Evolutionary conservation across 1,140 invertebrate species (phyloP).

Genomic region (Diachasmimorpha longicaudata): DNA sequence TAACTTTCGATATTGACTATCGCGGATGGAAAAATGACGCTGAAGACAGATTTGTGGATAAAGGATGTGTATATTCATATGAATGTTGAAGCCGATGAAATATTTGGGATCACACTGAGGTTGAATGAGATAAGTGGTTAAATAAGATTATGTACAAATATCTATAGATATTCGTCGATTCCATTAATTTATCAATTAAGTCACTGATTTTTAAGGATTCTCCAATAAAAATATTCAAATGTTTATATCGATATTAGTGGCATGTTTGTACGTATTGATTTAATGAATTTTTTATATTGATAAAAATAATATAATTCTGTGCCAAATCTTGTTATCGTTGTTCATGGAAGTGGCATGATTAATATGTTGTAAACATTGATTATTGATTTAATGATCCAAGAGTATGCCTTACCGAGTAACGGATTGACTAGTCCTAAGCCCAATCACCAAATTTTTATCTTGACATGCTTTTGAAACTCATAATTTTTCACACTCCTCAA

Average conservation of each 20-base stretch:
- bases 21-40: neutral
- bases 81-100: neutral
- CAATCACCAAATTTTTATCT: neutral
- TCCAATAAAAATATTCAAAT: neutral
- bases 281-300: neutral
- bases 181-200: neutral
- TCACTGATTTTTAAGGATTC: neutral
- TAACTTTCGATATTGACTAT: neutral
- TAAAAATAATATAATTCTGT: neutral
- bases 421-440: neutral
- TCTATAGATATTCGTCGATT: neutral
- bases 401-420: neutral
- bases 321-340: neutral
- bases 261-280: neutral
- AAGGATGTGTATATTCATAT: neutral
- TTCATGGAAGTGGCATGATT: constrained; percentile 9
- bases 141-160: neutral
- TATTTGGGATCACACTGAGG: neutral
- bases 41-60: neutral
- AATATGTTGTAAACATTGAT: neutral
- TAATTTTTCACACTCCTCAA: neutral
- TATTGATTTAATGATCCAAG: neutral
- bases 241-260: neutral
- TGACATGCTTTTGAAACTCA: neutral
- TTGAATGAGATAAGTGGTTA: neutral